phyloP scores from a whole-genome alignment of 2,797 vertebrate species.

The Macropodus opercularis region DNA sequence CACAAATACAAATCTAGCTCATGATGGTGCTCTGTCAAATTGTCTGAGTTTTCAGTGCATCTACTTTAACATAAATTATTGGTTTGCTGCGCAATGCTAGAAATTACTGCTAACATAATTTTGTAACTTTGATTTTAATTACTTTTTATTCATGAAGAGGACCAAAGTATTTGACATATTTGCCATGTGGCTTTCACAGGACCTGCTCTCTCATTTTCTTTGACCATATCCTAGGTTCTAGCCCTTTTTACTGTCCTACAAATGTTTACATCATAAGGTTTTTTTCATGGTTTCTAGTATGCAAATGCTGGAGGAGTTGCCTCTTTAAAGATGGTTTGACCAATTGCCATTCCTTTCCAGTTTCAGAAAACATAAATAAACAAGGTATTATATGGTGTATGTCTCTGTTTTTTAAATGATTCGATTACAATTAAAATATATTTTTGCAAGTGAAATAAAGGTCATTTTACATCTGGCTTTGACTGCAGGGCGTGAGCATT shows the following conservation, averaged over 20 bases:
- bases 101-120: conserved; percentile 39
- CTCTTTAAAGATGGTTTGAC: conserved; percentile 59
- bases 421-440: neutral
- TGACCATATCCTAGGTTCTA: conserved; percentile 35
- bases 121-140: conserved; percentile 16
- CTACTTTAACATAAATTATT: conserved; percentile 21
- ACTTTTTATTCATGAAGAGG: conserved; percentile 26
- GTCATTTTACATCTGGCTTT: neutral
- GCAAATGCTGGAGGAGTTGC: conserved; percentile 64
- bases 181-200: conserved; percentile 29
- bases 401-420: conserved; percentile 24
- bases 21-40: conserved; percentile 53
- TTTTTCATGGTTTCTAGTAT: conserved; percentile 55
- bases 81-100: conserved; percentile 12
- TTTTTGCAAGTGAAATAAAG: neutral
- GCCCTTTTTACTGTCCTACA: conserved; percentile 32
- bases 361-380: conserved; percentile 78
- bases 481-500: too few species aligned
- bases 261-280: conserved; percentile 51
- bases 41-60: conserved; percentile 41
- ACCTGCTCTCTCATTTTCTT: conserved; percentile 25
- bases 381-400: conserved; percentile 45
- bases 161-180: conserved; percentile 45
- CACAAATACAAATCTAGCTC: conserved; percentile 21
- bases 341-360: conserved; percentile 61